Evolutionary conservation across 2,888 invertebrate species (phyloP).

Genomic region (Nephrotoma appendiculata): DNA sequence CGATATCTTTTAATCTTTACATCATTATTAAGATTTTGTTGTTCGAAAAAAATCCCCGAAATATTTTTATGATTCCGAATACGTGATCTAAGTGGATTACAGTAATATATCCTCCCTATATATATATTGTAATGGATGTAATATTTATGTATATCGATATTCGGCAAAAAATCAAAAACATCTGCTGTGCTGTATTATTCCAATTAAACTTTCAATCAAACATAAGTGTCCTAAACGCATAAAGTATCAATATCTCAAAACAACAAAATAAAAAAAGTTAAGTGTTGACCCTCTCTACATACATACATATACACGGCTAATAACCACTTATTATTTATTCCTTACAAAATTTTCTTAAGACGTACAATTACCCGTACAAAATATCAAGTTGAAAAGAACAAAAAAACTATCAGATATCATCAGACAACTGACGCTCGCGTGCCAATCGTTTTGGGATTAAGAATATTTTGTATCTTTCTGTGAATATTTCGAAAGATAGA

Average conservation of each 20-base stretch:
- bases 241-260: neutral
- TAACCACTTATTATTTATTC: neutral
- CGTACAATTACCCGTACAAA: neutral
- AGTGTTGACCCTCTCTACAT: neutral
- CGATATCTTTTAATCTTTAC: neutral
- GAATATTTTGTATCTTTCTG: neutral
- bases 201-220: neutral
- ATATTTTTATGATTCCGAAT: neutral
- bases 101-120: neutral
- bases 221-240: neutral
- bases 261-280: neutral
- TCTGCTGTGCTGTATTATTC: neutral
- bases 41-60: neutral
- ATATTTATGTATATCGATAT: neutral
- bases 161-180: neutral
- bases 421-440: constrained; percentile 5
- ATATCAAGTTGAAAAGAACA: neutral
- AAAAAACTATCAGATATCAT: neutral
- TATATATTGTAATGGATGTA: neutral
- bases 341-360: neutral
- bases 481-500: neutral
- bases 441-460: neutral
- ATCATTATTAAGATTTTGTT: neutral
- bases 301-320: neutral
- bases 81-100: neutral